Percentiles rank a stretch among this genome's conserved stretches.
Evolutionary conservation across 1,140 invertebrate species (phyloP).

Genomic region (Atopsyche davidsoni): DNA sequence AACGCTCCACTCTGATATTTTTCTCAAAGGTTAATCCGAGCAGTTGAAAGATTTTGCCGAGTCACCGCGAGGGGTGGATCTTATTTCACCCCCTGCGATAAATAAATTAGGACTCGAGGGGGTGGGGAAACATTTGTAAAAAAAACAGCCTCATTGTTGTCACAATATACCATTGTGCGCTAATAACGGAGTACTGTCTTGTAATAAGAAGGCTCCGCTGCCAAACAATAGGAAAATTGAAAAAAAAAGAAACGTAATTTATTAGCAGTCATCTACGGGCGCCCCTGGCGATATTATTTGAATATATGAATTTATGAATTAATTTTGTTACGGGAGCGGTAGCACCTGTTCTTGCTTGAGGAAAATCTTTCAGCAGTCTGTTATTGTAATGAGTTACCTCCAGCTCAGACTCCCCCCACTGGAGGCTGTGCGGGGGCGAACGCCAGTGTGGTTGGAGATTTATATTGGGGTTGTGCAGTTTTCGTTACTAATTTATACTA

Average conservation of each 20-base stretch:
- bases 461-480: no score
- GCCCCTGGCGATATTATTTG: constrained; percentile 26
- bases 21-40: no score
- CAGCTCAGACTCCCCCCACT: not conserved
- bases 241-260: constrained; percentile 27
- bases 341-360: constrained; percentile 17
- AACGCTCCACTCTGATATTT: no score
- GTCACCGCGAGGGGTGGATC: no score
- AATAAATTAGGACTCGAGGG: constrained; percentile 24
- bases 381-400: constrained; percentile 23
- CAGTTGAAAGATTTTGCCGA: no score
- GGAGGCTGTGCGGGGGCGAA: not conserved
- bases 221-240: constrained; percentile 20
- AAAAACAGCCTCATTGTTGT: constrained; percentile 21
- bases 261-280: constrained; percentile 24
- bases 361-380: constrained; percentile 19
- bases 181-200: constrained; percentile 27
- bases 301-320: constrained; percentile 31
- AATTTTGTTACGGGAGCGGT: constrained; percentile 23
- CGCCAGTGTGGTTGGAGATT: no score
- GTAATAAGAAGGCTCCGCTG: constrained; percentile 10
- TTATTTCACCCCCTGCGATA: constrained; percentile 13
- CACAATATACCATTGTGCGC: constrained; percentile 25
- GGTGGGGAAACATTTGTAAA: constrained; percentile 5
- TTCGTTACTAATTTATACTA: no score